phyloP scores from a whole-genome alignment of 1,140 invertebrate species.

The Brachionus paranguensis region DNA sequence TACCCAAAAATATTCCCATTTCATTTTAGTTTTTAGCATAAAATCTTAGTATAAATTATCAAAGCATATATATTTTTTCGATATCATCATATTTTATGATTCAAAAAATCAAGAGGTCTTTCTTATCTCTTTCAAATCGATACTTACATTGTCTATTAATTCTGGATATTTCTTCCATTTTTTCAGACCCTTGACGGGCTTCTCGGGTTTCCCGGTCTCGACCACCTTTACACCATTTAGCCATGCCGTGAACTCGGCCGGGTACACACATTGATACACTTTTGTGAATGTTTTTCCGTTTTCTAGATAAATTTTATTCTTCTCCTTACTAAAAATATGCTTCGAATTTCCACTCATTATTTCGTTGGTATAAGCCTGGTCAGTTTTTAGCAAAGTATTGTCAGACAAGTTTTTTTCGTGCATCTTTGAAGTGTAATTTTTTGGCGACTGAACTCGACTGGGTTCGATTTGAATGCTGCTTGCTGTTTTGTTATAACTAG shows the following conservation, averaged over 20 bases:
- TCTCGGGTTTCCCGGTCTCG: not conserved
- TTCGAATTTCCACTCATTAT: not conserved
- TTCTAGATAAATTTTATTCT: not conserved
- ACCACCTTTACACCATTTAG: not conserved
- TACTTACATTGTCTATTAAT: constrained; percentile 24
- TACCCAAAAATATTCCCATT: not conserved
- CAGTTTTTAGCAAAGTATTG: not conserved
- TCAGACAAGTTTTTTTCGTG: not conserved
- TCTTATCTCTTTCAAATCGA: not conserved
- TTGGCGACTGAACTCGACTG: not conserved
- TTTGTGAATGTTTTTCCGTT: constrained; percentile 33
- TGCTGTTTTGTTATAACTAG: constrained; percentile 20
- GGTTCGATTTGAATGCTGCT: not conserved
- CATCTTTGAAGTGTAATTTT: not conserved
- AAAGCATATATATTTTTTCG: not conserved
- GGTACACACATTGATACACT: not conserved
- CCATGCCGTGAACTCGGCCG: constrained; percentile 10
- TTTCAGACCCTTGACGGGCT: not conserved
- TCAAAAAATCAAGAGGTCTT: not conserved
- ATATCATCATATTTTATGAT: not conserved
- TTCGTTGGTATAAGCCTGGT: constrained; percentile 1
- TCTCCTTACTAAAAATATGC: not conserved
- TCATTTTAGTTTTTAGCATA: not conserved
- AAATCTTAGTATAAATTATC: not conserved
- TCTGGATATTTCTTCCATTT: constrained; percentile 35